Evolutionary conservation across 2,888 invertebrate genomes (phyloP).

Genomic region (Muschampia plurimacula): DNA sequence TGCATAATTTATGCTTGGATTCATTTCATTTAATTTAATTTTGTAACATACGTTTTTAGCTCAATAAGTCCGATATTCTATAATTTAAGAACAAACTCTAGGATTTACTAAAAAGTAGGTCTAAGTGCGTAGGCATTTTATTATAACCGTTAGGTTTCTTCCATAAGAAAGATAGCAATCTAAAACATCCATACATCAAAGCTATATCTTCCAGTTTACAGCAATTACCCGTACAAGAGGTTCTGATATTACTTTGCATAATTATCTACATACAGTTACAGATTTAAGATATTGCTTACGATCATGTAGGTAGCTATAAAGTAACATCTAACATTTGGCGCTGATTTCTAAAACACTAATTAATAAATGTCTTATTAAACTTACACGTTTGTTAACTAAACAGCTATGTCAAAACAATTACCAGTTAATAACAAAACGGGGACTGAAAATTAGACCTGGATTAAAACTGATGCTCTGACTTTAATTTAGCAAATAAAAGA

Average conservation of each 20-base stretch:
- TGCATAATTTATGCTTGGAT: no score
- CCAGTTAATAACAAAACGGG: no score
- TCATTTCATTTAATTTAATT: no score
- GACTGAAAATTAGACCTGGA: no score
- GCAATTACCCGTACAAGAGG: slow-evolving; percentile 16
- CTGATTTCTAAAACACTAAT: no score
- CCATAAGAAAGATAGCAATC: slow-evolving; percentile 2
- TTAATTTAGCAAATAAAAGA: no score
- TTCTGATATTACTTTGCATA: slow-evolving; percentile 25
- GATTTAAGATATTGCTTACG: background rate
- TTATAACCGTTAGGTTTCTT: background rate
- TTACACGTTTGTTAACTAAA: background rate
- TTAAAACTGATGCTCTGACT: no score
- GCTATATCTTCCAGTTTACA: background rate
- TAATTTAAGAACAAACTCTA: no score
- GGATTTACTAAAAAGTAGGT: no score
- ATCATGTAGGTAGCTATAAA: background rate
- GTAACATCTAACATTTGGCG: background rate
- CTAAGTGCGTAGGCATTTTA: background rate
- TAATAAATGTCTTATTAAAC: no score
- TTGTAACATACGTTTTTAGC: background rate
- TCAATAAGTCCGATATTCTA: no score
- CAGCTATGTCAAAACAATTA: background rate
- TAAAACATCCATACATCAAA: slow-evolving; percentile 9
- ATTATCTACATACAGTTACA: slow-evolving; percentile 8